Evolutionary conservation across 1,140 invertebrate species (phyloP).

Genomic region (Potamilus streckersoni): DNA sequence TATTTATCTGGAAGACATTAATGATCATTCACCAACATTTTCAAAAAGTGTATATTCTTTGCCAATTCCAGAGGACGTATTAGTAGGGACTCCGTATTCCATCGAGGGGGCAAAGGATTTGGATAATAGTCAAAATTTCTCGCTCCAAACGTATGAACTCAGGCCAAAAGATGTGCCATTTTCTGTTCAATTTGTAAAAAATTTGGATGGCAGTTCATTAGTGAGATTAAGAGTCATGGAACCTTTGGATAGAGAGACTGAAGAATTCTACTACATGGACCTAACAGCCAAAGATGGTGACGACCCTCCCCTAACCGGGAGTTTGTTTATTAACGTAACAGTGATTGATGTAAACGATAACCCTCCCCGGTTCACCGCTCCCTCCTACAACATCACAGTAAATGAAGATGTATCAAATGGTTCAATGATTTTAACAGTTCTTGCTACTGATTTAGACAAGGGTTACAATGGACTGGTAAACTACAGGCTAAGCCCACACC

Average conservation of each 20-base stretch:
- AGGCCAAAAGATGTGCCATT: constrained; percentile 42
- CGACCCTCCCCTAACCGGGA: constrained; percentile 10
- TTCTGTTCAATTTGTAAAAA: constrained; percentile 41
- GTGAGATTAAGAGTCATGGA: constrained; percentile 20
- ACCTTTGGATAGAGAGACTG: constrained; percentile 18
- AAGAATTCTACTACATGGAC: constrained; percentile 19
- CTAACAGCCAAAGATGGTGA: constrained; percentile 26
- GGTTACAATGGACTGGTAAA: constrained; percentile 17
- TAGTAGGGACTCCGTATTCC: constrained; percentile 76
- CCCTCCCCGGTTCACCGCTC: constrained; percentile 13
- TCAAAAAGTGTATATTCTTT: constrained; percentile 32
- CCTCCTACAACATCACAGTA: constrained; percentile 20
- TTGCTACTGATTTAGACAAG: constrained; percentile 18
- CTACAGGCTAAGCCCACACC: constrained; percentile 23
- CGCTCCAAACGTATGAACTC: constrained; percentile 45
- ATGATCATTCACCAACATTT: constrained; percentile 93
- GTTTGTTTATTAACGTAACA: constrained; percentile 8
- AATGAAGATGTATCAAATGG: constrained; percentile 11
- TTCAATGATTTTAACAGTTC: constrained; percentile 11
- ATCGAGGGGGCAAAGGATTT: constrained; percentile 65
- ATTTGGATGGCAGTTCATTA: constrained; percentile 30
- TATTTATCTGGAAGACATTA: constrained; percentile 77
- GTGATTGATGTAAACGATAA: constrained; percentile 28
- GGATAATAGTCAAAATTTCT: constrained; percentile 74
- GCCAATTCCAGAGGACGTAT: constrained; percentile 66